These are phyloP conservation scores for Nemotelus nigrinus DNA, from an alignment of 2,888 invertebrate genomes.

Conservation along the genomic window DNA sequence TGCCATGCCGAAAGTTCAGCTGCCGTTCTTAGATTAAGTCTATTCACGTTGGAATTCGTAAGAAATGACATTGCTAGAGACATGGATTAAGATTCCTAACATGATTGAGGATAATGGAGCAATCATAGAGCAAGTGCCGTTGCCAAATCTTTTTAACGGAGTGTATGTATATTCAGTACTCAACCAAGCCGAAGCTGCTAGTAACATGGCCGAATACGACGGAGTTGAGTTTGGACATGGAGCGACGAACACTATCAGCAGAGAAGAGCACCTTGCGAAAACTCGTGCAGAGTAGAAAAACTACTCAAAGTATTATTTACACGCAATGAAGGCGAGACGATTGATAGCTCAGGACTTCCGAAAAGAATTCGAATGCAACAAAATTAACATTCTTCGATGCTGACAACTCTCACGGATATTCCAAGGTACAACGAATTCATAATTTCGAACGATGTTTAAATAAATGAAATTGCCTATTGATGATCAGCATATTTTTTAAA, in stretches of 20 bases:
- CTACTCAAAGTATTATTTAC: constrained; percentile 88
- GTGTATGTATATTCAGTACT: constrained; percentile 93
- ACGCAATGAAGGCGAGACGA: constrained; percentile 89
- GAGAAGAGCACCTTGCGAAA: constrained; percentile 84
- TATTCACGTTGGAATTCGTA: constrained; percentile 86
- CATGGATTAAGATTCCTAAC: constrained; percentile 81
- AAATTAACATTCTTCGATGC: constrained; percentile 88
- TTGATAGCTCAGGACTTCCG: constrained; percentile 89
- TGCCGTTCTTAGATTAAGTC: constrained; percentile 68
- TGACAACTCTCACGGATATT: constrained; percentile 89
- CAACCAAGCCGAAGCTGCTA: constrained; percentile 95
- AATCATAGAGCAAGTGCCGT: constrained; percentile 71
- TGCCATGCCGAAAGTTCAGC: constrained; percentile 66
- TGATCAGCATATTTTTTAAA: too few species aligned
- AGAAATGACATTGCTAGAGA: constrained; percentile 84
- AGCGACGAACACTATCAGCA: constrained; percentile 74
- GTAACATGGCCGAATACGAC: constrained; percentile 97
- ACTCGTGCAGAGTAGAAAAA: constrained; percentile 81
- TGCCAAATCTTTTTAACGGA: constrained; percentile 90
- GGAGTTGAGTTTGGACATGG: constrained; percentile 91
- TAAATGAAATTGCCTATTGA: too few species aligned
- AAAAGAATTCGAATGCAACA: constrained; percentile 71
- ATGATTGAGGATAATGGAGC: constrained; percentile 81
- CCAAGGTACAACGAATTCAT: constrained; percentile 88
- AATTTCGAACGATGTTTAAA: rapidly evolving